Evolutionary conservation across 2,888 invertebrate genomes (phyloP).

Genomic region (Netelia inedita): DNA sequence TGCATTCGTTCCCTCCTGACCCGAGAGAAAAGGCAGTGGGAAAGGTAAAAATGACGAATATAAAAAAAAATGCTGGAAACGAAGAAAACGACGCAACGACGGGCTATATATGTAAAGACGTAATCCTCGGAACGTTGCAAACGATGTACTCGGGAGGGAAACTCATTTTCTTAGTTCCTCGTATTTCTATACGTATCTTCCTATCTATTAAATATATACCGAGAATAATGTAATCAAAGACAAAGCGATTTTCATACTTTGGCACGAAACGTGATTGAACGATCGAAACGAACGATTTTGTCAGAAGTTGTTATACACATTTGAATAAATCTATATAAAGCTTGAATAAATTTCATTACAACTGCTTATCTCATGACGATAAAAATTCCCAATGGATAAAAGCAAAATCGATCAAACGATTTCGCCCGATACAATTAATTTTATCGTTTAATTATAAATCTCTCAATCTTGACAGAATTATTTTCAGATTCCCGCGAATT

Average conservation of each 20-base stretch:
- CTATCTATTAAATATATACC: not conserved
- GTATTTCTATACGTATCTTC: conserved; percentile 8
- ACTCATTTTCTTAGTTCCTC: conserved; percentile 28
- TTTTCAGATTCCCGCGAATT: not conserved
- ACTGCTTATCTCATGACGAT: no score
- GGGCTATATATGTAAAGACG: conserved; percentile 23
- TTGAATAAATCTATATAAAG: no score
- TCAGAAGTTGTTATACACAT: no score
- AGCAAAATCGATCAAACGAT: no score
- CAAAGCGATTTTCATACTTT: conserved; percentile 3
- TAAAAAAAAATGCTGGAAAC: conserved; percentile 1
- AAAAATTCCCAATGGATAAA: no score
- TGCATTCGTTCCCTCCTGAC: conserved; percentile 16
- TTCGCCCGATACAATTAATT: no score
- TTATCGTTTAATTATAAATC: no score
- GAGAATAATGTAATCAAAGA: conserved; percentile 14
- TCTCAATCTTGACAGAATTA: not conserved
- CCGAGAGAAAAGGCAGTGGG: conserved; percentile 27
- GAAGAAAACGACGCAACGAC: conserved; percentile 26
- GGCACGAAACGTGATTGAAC: no score
- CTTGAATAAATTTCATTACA: no score
- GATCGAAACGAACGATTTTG: no score
- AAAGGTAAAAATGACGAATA: conserved; percentile 13
- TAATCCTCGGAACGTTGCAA: conserved; percentile 37
- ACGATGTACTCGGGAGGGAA: conserved; percentile 38